Conservation (phyloP, 2,888 invertebrate species). For the Mamestra brassicae region DNA sequence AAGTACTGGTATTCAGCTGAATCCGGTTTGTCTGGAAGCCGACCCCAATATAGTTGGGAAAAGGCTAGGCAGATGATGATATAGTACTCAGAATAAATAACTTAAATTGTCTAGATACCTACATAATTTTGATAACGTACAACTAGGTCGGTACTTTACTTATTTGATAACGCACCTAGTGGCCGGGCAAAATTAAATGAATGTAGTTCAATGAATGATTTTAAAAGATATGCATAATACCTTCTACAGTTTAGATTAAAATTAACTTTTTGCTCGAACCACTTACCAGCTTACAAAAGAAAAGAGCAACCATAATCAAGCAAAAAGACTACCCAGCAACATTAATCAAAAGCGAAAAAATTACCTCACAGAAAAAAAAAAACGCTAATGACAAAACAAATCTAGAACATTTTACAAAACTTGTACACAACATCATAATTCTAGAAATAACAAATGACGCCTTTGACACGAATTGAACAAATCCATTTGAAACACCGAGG, state of each 20-base stretch:
- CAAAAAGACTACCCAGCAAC: slow-evolving; percentile 7
- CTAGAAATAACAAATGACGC: slow-evolving; percentile 60
- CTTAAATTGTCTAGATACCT: not conserved
- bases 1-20: too few relatives aligned
- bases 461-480: slow-evolving; percentile 65
- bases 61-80: too few relatives aligned
- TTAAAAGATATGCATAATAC: too few relatives aligned
- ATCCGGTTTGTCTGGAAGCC: too few relatives aligned
- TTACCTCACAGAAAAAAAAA: slow-evolving; percentile 21
- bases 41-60: too few relatives aligned
- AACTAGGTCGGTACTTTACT: not conserved
- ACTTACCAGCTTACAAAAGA: slow-evolving; percentile 2
- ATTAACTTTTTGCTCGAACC: not conserved
- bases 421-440: slow-evolving; percentile 50
- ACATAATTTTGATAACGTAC: not conserved
- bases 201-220: too few relatives aligned
- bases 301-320: slow-evolving; percentile 18
- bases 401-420: slow-evolving; percentile 56
- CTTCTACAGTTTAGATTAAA: not conserved
- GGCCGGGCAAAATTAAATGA: too few relatives aligned
- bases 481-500: slow-evolving; percentile 65
- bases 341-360: slow-evolving; percentile 38
- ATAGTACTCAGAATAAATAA: not conserved
- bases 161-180: not conserved
- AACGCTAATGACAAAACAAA: slow-evolving; percentile 56